These are phyloP conservation scores for Pristiophorus japonicus DNA, from an alignment of 2,113 vertebrate genomes.

Conservation along the genomic window DNA sequence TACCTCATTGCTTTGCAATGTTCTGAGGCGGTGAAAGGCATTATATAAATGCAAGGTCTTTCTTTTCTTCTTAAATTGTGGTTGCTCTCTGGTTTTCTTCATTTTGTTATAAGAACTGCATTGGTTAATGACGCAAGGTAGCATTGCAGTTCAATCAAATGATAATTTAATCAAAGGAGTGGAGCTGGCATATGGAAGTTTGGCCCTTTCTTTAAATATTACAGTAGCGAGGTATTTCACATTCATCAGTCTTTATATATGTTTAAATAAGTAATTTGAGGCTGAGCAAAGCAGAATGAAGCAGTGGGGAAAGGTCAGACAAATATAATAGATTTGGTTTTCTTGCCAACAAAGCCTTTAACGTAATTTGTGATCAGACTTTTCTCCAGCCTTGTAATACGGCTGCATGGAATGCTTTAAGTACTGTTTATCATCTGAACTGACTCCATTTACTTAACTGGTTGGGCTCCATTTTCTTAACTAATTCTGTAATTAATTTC, in stretches of 20 bases:
- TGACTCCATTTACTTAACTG: constrained; percentile 42
- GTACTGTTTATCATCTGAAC: constrained; percentile 42
- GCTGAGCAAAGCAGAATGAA: constrained; percentile 8
- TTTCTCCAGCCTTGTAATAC: constrained; percentile 50
- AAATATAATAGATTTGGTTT: not conserved
- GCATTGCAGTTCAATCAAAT: not conserved
- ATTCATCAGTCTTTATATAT: not conserved
- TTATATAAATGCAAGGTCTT: not conserved
- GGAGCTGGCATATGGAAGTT: not conserved
- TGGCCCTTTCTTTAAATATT: not conserved
- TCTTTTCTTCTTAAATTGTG: not conserved
- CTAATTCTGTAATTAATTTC: constrained; percentile 42
- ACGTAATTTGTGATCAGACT: constrained; percentile 61
- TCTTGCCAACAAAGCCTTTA: constrained; percentile 47
- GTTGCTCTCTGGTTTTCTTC: too few relatives aligned
- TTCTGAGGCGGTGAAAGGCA: not conserved
- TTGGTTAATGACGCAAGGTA: not conserved
- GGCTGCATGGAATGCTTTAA: too few relatives aligned
- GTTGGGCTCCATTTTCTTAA: constrained; percentile 43
- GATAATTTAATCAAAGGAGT: not conserved
- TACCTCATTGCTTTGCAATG: not conserved
- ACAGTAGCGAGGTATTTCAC: not conserved
- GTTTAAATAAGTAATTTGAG: not conserved
- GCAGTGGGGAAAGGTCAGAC: not conserved
- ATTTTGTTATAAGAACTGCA: not conserved